Conservation (phyloP, 2,888 invertebrate genomes). For the Polydrusus tereticollis region DNA sequence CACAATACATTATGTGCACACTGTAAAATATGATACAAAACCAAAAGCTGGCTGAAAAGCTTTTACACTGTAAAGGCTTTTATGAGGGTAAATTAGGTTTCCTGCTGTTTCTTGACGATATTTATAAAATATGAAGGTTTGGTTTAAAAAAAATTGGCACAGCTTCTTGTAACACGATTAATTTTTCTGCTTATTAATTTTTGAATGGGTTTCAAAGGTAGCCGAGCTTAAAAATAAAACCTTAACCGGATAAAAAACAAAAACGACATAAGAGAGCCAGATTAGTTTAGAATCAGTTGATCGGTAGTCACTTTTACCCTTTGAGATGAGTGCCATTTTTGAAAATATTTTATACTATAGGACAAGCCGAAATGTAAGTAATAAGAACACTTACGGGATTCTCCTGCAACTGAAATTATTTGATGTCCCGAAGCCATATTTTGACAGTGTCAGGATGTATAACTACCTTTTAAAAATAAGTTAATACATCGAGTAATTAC, state of each 20-base stretch:
- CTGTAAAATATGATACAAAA: conserved; percentile 12
- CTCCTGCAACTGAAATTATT: no score
- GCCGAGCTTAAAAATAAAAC: not conserved
- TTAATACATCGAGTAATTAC: no score
- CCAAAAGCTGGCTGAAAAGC: conserved; percentile 21
- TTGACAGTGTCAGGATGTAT: no score
- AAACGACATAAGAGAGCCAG: no score
- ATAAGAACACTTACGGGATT: no score
- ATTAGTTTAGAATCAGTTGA: no score
- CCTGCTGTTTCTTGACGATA: conserved; percentile 15
- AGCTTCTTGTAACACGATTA: not conserved
- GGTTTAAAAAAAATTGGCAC: not conserved
- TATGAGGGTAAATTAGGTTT: conserved; percentile 34
- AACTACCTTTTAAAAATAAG: no score
- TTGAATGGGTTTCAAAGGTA: not conserved
- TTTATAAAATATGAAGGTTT: conserved; percentile 6
- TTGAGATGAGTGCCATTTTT: no score
- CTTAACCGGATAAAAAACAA: not conserved
- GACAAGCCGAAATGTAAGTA: no score
- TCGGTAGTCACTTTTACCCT: no score
- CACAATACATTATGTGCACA: not conserved
- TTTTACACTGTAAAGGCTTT: conserved; percentile 35
- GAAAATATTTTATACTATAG: no score
- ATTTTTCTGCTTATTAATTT: not conserved
- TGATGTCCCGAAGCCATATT: no score